A percentile compares a stretch with the other conserved stretches of the same genome.
Conservation (phyloP, 2,888 invertebrate species). For the Nebria brevicollis region DNA sequence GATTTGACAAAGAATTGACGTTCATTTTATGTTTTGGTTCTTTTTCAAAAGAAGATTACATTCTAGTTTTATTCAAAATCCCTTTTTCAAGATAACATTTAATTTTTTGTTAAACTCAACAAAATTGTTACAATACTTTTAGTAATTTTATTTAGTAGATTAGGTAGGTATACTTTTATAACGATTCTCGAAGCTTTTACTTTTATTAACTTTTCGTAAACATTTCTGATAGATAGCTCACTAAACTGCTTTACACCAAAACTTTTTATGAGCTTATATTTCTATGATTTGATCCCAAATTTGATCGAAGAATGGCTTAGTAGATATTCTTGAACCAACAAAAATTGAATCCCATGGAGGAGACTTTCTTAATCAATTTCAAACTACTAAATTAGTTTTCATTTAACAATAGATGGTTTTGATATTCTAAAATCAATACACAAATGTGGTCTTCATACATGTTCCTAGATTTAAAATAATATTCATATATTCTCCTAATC, state of each 20-base stretch:
- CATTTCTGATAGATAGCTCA: neutral
- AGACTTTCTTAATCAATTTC: no score
- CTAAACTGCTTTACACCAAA: neutral
- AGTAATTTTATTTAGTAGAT: neutral
- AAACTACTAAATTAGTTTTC: no score
- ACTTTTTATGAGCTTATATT: neutral
- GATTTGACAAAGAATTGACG: constrained; percentile 30
- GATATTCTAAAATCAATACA: no score
- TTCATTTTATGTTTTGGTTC: constrained; percentile 13
- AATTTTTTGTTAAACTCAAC: constrained; percentile 11
- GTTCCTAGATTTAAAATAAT: no score
- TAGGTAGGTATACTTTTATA: no score
- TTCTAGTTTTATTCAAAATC: neutral
- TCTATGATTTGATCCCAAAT: neutral
- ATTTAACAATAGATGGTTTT: no score
- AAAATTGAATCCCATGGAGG: no score
- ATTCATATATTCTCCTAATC: no score
- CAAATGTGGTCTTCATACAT: no score
- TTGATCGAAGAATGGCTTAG: neutral
- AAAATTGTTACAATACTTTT: constrained; percentile 11
- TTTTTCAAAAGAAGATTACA: neutral
- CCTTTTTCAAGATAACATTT: neutral
- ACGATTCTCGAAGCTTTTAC: neutral
- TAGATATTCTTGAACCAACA: no score
- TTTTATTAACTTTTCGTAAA: neutral